These are phyloP conservation scores for Sicus ferrugineus DNA, from an alignment of 2,888 invertebrate species.

Conservation along the genomic window DNA sequence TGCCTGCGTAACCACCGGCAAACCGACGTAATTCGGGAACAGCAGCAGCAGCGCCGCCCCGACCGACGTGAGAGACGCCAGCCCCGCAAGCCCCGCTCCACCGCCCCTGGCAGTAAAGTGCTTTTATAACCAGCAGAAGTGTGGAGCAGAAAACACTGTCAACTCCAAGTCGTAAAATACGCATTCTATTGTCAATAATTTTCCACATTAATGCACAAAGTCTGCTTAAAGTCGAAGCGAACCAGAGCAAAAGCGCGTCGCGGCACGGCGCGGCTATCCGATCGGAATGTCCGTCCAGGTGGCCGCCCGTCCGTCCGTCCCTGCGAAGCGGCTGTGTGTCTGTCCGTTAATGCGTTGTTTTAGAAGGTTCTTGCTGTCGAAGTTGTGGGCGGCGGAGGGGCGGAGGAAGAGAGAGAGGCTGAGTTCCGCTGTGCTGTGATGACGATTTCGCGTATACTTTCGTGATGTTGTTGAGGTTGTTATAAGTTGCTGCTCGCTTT, in stretches of 20 bases:
- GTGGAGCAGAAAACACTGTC: conserved; percentile 10
- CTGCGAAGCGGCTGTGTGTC: not conserved
- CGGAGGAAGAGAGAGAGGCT: not conserved
- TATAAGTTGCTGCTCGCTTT: too few relatives aligned
- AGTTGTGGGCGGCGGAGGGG: not conserved
- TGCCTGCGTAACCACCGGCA: not conserved
- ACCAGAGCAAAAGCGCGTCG: conserved; percentile 10
- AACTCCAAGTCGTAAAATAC: conserved; percentile 51
- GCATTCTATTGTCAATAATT: conserved; percentile 59
- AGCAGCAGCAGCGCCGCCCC: too few relatives aligned
- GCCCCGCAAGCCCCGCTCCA: not conserved
- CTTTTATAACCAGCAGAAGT: conserved; percentile 1
- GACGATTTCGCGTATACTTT: too few relatives aligned
- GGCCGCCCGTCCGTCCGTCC: not conserved
- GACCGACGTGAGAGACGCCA: too few relatives aligned
- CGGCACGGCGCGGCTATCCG: too few relatives aligned
- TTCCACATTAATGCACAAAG: conserved; percentile 54
- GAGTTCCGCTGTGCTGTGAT: too few relatives aligned
- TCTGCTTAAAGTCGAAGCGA: conserved; percentile 36
- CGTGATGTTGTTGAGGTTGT: too few relatives aligned
- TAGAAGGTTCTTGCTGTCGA: not conserved
- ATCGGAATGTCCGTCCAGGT: not conserved
- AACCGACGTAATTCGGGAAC: too few relatives aligned
- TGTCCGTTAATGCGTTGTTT: conserved; percentile 17
- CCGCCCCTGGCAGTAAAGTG: not conserved